Percentiles rank a stretch among this genome's conserved stretches.
These are phyloP conservation scores for Eledona agricola DNA, from an alignment of 2,888 invertebrate genomes.

Conservation along the genomic window DNA sequence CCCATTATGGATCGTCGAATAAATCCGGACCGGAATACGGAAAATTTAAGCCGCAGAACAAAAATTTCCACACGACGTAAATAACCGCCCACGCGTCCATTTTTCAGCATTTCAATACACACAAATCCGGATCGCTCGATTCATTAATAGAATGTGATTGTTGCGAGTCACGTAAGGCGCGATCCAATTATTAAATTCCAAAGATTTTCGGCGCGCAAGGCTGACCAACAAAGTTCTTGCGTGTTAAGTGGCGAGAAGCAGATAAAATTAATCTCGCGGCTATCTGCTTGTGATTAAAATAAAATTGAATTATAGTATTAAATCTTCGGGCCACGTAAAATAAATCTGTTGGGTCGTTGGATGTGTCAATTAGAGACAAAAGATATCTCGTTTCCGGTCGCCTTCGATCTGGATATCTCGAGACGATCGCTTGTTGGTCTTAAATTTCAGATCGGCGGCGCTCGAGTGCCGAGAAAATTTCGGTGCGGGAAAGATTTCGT, in stretches of 20 bases:
- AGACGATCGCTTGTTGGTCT: slow-evolving; percentile 49
- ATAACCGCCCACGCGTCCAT: slow-evolving; percentile 11
- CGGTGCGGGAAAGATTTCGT: too few relatives aligned
- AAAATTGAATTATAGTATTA: slow-evolving; percentile 23
- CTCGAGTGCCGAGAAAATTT: too few relatives aligned
- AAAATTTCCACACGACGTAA: slow-evolving; percentile 19
- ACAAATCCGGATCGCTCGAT: not conserved
- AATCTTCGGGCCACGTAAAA: slow-evolving; percentile 24
- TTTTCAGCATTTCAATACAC: slow-evolving; percentile 9
- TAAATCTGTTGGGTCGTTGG: slow-evolving; percentile 49
- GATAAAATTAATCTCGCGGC: slow-evolving; percentile 14
- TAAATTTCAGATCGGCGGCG: slow-evolving; percentile 51
- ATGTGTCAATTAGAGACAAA: slow-evolving; percentile 59
- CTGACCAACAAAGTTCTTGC: not conserved
- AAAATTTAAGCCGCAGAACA: slow-evolving; percentile 13
- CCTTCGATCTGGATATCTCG: slow-evolving; percentile 51
- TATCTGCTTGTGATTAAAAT: slow-evolving; percentile 4
- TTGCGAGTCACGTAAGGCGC: slow-evolving; percentile 5
- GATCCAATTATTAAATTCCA: slow-evolving; percentile 4
- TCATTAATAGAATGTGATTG: not conserved
- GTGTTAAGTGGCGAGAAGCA: too few relatives aligned
- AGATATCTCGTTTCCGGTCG: slow-evolving; percentile 60
- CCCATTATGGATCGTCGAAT: slow-evolving; percentile 1
- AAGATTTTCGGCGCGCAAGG: not conserved
- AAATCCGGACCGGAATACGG: too few relatives aligned